Percentiles rank a stretch among this genome's conserved stretches.
Conservation (phyloP, 2,797 vertebrate species). For the Glyptemys insculpta region DNA sequence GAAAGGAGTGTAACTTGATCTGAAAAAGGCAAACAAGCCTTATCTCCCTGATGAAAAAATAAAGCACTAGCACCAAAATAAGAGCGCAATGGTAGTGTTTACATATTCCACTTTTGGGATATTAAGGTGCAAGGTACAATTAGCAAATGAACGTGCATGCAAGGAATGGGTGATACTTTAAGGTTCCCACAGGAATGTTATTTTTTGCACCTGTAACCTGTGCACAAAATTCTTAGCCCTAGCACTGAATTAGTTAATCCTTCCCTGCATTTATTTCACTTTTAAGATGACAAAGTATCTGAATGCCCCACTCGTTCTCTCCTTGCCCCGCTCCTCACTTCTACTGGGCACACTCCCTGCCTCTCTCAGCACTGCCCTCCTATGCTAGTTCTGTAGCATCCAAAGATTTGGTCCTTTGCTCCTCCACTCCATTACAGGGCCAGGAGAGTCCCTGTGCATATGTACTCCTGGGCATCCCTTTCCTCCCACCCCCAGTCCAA, state of each 20-base stretch:
- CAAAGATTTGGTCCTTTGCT: not conserved
- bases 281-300: not conserved
- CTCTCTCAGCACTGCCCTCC: not conserved
- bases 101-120: not conserved
- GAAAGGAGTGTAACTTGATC: not conserved
- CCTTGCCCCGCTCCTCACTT: not conserved
- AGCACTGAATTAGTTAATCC: not conserved
- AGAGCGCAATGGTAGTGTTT: not conserved
- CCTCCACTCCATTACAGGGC: not conserved
- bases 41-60: not conserved
- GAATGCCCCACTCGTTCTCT: not conserved
- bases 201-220: not conserved
- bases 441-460: not conserved
- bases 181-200: not conserved
- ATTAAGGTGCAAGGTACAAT: not conserved
- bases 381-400: not conserved
- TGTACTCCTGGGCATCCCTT: not conserved
- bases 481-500: not conserved
- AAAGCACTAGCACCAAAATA: not conserved
- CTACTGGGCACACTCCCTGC: not conserved
- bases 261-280: not conserved
- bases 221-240: constrained; percentile 6
- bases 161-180: not conserved
- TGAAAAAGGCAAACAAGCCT: not conserved
- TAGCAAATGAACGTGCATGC: accelerated